Conservation (phyloP, 1,140 invertebrate species). For the Hycleus cichorii region DNA sequence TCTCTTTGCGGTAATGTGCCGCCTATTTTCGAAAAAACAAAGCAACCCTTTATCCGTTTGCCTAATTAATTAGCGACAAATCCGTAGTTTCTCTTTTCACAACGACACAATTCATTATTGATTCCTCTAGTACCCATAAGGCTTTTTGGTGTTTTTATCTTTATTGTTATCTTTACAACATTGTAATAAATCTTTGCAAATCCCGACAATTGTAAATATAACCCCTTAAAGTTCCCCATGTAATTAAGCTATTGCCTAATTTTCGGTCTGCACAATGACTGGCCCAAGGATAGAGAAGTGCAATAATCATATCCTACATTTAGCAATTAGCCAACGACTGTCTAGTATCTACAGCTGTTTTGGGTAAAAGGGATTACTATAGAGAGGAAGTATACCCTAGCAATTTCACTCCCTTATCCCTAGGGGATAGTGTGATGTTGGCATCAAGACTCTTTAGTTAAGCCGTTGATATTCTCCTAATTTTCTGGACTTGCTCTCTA, state of each 20-base stretch:
- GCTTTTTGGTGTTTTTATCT: too few species aligned
- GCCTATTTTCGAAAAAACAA: constrained; percentile 9
- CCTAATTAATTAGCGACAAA: constrained; percentile 5
- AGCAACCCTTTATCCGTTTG: constrained; percentile 4
- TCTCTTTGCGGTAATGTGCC: constrained; percentile 12
- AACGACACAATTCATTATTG: too few species aligned
- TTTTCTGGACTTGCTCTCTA: constrained; percentile 26
- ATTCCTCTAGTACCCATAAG: too few species aligned
- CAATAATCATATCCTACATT: constrained; percentile 21
- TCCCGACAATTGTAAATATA: too few species aligned
- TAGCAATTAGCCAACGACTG: constrained; percentile 21
- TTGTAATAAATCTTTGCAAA: too few species aligned
- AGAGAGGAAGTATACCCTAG: constrained; percentile 2
- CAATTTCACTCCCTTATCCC: constrained; percentile 18
- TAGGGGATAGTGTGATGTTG: constrained; percentile 17
- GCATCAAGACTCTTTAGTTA: constrained; percentile 24
- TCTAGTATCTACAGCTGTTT: constrained; percentile 19
- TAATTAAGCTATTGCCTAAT: too few species aligned
- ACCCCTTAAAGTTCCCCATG: too few species aligned
- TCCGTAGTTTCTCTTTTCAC: too few species aligned
- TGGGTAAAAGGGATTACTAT: constrained; percentile 17
- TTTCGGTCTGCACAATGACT: too few species aligned
- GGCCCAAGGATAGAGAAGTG: neutral
- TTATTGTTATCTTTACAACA: too few species aligned
- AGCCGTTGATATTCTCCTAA: constrained; percentile 30